Evolutionary conservation across 2,797 vertebrate species (phyloP).

Genomic region (Sardinella longiceps): DNA sequence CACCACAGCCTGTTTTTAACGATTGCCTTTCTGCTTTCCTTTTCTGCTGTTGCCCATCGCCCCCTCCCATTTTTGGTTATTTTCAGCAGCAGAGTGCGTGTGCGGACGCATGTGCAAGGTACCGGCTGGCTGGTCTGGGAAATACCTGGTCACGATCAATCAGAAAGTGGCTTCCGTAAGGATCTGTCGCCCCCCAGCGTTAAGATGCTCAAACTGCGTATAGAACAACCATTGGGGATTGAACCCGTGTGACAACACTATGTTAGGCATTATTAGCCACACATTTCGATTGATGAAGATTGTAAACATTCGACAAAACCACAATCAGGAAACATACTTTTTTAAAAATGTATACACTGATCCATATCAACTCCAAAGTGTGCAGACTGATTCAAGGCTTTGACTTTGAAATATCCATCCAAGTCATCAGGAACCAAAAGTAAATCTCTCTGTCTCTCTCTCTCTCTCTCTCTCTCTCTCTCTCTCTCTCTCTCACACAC

Average conservation of each 20-base stretch:
- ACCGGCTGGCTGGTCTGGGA: conserved; percentile 73
- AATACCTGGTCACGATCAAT: conserved; percentile 81
- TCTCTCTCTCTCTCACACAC: too few species aligned
- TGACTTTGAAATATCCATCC: too few species aligned
- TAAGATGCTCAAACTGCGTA: conserved; percentile 26
- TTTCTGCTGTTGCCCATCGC: not conserved
- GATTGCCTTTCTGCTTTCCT: not conserved
- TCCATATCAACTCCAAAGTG: too few species aligned
- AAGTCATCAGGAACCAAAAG: too few species aligned
- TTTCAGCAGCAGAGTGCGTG: conserved; percentile 50
- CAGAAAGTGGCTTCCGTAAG: conserved; percentile 44
- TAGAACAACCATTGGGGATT: conserved; percentile 22
- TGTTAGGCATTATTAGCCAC: not conserved
- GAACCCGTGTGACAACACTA: not conserved
- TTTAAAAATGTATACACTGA: too few species aligned
- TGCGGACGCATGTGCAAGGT: conserved; percentile 48
- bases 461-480: too few species aligned
- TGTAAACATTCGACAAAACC: not conserved
- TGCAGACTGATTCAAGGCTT: too few species aligned
- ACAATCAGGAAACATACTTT: too few species aligned
- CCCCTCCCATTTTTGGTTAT: conserved; percentile 15
- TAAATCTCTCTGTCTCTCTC: too few species aligned
- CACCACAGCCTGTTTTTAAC: conserved; percentile 23
- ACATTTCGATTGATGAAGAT: not conserved
- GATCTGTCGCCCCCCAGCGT: conserved; percentile 63